phyloP scores from a whole-genome alignment of 2,113 vertebrate species.

The Plecotus auritus region DNA sequence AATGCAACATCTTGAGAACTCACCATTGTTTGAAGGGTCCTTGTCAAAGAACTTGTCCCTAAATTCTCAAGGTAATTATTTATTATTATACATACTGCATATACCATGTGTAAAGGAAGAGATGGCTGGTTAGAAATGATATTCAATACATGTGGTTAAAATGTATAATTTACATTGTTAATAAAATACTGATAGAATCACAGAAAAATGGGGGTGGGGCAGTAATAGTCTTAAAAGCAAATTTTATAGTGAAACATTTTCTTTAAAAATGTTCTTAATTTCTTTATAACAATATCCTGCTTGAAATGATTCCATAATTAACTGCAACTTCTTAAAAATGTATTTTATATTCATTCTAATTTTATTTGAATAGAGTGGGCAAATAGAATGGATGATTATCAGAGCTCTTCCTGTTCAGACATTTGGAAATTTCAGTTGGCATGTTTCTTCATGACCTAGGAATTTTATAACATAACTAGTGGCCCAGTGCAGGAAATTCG shows the following conservation, averaged over 20 bases:
- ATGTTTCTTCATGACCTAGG: not conserved
- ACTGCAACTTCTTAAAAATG: not conserved
- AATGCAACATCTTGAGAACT: conserved; percentile 82
- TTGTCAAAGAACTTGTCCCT: conserved; percentile 83
- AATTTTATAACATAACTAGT: not conserved
- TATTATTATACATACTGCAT: conserved; percentile 33
- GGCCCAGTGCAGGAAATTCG: no score
- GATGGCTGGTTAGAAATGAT: not conserved
- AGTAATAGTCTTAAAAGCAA: not conserved
- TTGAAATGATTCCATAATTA: conserved; percentile 26
- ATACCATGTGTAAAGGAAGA: not conserved
- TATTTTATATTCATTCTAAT: not conserved
- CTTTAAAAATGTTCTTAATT: conserved; percentile 6
- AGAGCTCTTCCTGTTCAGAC: not conserved
- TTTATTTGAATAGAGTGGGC: not conserved
- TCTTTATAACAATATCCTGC: not conserved
- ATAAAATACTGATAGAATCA: not conserved
- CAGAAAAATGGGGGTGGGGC: not conserved
- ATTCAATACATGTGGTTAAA: not conserved
- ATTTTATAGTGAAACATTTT: conserved; percentile 8
- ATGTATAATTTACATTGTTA: conserved; percentile 5
- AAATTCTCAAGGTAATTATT: conserved; percentile 83
- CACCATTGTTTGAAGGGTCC: conserved; percentile 83
- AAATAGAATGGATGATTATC: not conserved
- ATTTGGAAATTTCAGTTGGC: conserved; percentile 5